Evolutionary conservation across 2,888 invertebrate species (phyloP), one percentile per base, ranked within the genome.

Genomic region (Cephus spinipes): DNA sequence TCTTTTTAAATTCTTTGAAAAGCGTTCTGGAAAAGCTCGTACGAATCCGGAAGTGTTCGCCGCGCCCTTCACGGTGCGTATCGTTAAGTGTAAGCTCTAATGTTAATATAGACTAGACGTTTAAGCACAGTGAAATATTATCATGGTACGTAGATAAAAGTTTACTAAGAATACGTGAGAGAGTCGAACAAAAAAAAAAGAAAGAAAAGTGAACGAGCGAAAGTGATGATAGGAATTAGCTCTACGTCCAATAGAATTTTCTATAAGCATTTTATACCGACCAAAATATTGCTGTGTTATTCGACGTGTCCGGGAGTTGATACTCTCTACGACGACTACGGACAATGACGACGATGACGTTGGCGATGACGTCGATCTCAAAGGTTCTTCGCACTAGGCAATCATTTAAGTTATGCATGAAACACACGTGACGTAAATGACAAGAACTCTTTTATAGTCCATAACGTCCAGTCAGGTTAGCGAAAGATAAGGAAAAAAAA

Each of bases 191-290:
- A 35, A 35, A 32, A 34, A 35, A 15, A 31, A 23, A 71, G 6
- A 71, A 23, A 71, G 15, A 31, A 31, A 71, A 32, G 6, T 11
- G 2, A 55, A 55, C 23, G 55, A 55, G 71, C 71, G 31, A 71
- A 33, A 71, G 32, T 71, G 33, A 23, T 33, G 31, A 74, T 74
- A 35, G 36, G 3, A 33, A 74, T 4, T 35, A 74, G 74, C 74
- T 55, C 30, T 69, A 76, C 78, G 78, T 78, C 78, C 78, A 78
- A 76, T 83, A 83, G 83, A 88, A 85, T 89, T 89, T 89, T 89
- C 87, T 89, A 89, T 88, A 86, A 88, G 84, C 85, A 85, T 89
- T 89, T 89, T 89, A 88, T 89, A 89, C 89, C 86, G 88, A 89
- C 86, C 85, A 86, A 88, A 88, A 86, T 81, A 81, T 82, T 81